Percentiles rank a stretch among this genome's conserved stretches.
Conservation (phyloP, 2,113 vertebrate genomes). For the Rhineura floridana region DNA sequence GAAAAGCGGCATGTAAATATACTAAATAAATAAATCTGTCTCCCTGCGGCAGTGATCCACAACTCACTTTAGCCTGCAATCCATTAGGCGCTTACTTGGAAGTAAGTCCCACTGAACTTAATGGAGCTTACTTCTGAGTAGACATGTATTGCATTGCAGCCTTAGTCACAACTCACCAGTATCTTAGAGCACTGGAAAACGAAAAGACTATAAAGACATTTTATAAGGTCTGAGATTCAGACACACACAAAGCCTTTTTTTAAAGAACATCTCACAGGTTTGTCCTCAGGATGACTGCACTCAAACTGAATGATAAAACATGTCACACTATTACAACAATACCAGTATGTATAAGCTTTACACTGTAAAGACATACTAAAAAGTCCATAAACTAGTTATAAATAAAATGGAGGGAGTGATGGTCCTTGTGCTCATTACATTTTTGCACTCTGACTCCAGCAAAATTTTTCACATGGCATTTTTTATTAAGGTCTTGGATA, state of each 20-base stretch:
- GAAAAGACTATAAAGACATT: background rate
- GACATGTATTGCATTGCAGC: no score
- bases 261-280: background rate
- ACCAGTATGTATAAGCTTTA: background rate
- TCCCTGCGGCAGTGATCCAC: background rate
- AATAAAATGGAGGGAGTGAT: background rate
- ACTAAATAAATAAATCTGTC: background rate
- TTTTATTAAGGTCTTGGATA: conserved; percentile 18
- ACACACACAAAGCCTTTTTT: background rate
- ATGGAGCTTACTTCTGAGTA: no score
- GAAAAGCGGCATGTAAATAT: no score
- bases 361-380: background rate
- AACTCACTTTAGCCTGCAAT: background rate
- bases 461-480: background rate
- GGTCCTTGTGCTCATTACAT: background rate
- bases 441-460: background rate
- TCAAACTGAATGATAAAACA: background rate
- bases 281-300: background rate
- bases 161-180: background rate
- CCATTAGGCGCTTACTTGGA: no score
- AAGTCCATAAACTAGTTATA: background rate
- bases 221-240: background rate
- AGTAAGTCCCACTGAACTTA: no score
- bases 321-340: background rate
- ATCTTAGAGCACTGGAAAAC: background rate